These are phyloP conservation scores for Euphysa ruthae DNA, from an alignment of 30 jellyfish, hydroid and myxozoan genomes.

Conservation along the genomic window DNA sequence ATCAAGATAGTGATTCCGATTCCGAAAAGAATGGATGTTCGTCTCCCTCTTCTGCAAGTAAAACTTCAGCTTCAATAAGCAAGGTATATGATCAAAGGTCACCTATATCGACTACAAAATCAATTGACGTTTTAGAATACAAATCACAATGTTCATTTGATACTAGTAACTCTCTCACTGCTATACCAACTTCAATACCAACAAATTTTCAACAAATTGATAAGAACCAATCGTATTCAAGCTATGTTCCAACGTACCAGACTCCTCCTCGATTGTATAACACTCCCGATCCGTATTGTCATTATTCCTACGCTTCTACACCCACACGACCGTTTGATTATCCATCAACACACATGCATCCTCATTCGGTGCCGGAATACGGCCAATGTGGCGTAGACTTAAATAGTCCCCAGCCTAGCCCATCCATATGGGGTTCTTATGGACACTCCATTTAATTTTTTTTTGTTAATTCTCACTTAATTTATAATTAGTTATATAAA, in stretches of 20 bases:
- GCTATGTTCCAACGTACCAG: background rate
- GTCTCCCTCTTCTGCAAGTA: too few species aligned
- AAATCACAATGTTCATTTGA: conserved; percentile 8
- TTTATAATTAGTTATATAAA: too few species aligned
- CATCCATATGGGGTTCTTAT: background rate
- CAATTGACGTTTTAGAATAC: background rate
- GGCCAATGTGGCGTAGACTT: background rate
- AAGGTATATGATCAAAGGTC: too few species aligned
- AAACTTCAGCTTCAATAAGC: too few species aligned
- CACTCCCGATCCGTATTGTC: background rate
- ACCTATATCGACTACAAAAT: background rate
- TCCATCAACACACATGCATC: background rate
- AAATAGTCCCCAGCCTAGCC: background rate
- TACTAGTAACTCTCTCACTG: background rate
- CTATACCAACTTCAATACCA: background rate
- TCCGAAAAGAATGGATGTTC: background rate
- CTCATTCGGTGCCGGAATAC: background rate
- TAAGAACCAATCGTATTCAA: background rate
- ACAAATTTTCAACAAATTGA: too few species aligned
- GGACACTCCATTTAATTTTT: background rate
- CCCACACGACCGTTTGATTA: background rate
- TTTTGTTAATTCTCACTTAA: too few species aligned
- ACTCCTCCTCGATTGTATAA: background rate
- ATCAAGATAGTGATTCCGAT: background rate
- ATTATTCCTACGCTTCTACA: background rate